Percentiles rank a stretch among this genome's conserved stretches.
Conservation (phyloP, 2,888 invertebrate genomes). For the Epiblema foenella region DNA sequence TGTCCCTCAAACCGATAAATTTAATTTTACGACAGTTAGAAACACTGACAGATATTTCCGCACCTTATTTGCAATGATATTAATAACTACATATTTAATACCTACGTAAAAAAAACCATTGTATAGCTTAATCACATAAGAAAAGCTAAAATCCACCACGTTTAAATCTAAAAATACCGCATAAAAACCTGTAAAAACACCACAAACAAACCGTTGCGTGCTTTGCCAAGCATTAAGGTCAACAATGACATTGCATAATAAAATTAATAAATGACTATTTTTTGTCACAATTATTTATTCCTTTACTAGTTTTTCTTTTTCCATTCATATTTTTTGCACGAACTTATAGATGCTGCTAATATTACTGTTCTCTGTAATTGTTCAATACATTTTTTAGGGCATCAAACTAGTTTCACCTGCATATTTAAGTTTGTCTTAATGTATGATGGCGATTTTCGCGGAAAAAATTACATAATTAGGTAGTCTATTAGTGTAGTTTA, state of each 20-base stretch:
- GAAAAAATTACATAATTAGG: background rate
- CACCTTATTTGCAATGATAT: no score
- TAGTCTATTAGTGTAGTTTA: background rate
- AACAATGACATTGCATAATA: constrained; percentile 35
- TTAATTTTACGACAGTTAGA: no score
- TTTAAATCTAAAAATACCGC: background rate
- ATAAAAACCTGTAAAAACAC: background rate
- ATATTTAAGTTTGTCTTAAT: constrained; percentile 12
- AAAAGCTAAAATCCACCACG: background rate
- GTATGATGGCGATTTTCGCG: constrained; percentile 2
- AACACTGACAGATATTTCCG: no score
- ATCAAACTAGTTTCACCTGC: background rate
- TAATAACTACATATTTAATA: background rate
- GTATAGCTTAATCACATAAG: background rate
- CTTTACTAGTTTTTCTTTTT: constrained; percentile 18
- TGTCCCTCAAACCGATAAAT: no score
- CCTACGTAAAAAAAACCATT: background rate
- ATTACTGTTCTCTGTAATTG: background rate
- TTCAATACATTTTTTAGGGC: background rate
- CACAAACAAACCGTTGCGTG: constrained; percentile 2
- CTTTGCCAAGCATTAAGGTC: constrained; percentile 18
- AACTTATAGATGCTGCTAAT: constrained; percentile 4
- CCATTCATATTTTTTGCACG: constrained; percentile 20
- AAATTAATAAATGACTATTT: background rate
- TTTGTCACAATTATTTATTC: constrained; percentile 18